These are phyloP conservation scores for Elymnias hypermnestra DNA, from an alignment of 1,140 invertebrate species.

Conservation along the genomic window DNA sequence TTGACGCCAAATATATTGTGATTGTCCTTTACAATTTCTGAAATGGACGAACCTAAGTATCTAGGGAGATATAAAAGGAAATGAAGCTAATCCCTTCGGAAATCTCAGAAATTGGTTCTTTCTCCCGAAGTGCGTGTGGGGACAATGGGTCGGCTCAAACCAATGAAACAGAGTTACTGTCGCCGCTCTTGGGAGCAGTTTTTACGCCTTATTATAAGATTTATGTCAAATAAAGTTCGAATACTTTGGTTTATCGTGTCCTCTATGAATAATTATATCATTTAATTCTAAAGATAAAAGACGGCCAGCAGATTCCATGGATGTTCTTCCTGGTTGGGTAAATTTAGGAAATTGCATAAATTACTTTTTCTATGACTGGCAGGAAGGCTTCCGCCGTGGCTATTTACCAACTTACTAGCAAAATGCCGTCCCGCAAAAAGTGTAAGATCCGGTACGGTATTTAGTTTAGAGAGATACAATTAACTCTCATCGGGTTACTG, in stretches of 20 bases:
- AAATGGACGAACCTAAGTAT: constrained; percentile 67
- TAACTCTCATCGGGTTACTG: too few relatives aligned
- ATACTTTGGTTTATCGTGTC: constrained; percentile 1
- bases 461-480: too few relatives aligned
- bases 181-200: constrained; percentile 18
- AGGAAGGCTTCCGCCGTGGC: too few relatives aligned
- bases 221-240: constrained; percentile 8
- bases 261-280: too few relatives aligned
- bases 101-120: constrained; percentile 66
- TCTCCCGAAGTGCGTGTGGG: constrained; percentile 53
- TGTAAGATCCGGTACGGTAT: too few relatives aligned
- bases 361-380: too few relatives aligned
- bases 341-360: too few relatives aligned
- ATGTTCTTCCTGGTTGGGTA: too few relatives aligned
- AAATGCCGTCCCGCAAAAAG: too few relatives aligned
- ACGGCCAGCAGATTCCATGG: too few relatives aligned
- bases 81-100: constrained; percentile 71
- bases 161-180: constrained; percentile 22
- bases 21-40: constrained; percentile 59
- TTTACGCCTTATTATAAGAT: constrained; percentile 28
- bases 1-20: constrained; percentile 34
- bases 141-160: constrained; percentile 37
- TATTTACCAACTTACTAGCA: too few relatives aligned
- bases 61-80: constrained; percentile 71
- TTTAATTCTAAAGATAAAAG: too few relatives aligned